Evolutionary conservation across 2,888 invertebrate genomes (phyloP), one percentile per base, ranked within the genome.

Genomic region (Caenorhabditis sp.): DNA sequence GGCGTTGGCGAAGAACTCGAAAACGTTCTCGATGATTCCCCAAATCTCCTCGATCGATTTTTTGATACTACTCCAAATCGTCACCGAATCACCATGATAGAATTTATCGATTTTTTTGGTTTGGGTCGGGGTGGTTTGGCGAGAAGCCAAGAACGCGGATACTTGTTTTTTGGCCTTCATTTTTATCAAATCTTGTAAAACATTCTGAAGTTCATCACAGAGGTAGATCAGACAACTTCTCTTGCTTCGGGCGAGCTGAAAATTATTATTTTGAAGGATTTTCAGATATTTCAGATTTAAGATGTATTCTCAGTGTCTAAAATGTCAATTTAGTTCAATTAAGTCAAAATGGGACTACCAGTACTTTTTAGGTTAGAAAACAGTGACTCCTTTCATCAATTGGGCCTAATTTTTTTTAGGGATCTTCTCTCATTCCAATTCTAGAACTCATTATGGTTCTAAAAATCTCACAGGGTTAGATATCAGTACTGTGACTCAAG

Each of bases 161-260:
- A 23, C 3, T 21, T 7, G n/a, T 21, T 31, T 58, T 58, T 71
- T 67, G 25, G 63, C 61, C n/a, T 58, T 59, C 27, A 20, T 23
- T 17, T 61, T 60, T 1, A 58, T 36, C 4, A 71, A 12, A 1
- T 58, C 36, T 23, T 71, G 63, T 7, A 71, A 23, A 1, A 67
- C 60, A 0, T 26, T 52, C 54, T 63, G 60, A 1, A 72, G 50
- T 31, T 72, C 68, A 23, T 68, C 68, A n/a, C 72, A 72, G 0
- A 72, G 65, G 31, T 72, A 72, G 20, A 59, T 59, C 53, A 65
- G 49, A 12, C 67, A 64, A n/a, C 59, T 65, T 59, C 67, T 23
- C 21, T 72, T 72, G 1, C 50, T 59, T 12, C 64, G 21, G 1
- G 72, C 43, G 21, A 72, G 25, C 50, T 58, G 36, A 31, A 58